Evolutionary conservation across 1,140 invertebrate genomes (phyloP), one percentile per base, ranked within the genome.

Genomic region (Micrasema longulum): DNA sequence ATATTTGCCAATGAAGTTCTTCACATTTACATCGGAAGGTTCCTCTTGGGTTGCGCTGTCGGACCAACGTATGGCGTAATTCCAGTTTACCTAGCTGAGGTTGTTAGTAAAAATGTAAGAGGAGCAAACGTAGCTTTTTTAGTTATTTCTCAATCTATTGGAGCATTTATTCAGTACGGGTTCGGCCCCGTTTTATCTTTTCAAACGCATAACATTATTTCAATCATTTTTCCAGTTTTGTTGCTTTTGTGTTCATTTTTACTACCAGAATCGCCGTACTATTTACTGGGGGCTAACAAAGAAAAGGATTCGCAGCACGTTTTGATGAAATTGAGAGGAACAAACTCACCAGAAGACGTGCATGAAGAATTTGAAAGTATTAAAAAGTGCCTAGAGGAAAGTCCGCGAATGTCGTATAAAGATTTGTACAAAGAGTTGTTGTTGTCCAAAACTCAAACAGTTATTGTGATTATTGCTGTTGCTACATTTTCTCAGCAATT

Each of bases 81-180:
- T 20, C 74, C 74, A 3, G 66, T 50, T 2, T 91, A 90, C 74
- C 83, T 90, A 31, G 87, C 88, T 5, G 89, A 91, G 79, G 87
- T 88, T 22, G 85, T 88, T 0, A 86, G 88, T 20, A 86, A 87
- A 31, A 80, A 85, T 2, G 84, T 89, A 11, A 78, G 90, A 35
- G 90, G 89, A 7, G 77, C 85, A 1, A 79, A 89, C n/a, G 88
- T 88, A 0, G 88, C 89, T n/a, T 82, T 90, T 3, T 85, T 87
- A 10, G 87, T 90, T 22, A 82, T 88, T 1, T 83, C 89, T 75
- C 89, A 89, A 3, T 89, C 89, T 0, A 80, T 89, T 12, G 82
- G 87, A 2, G 86, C 87, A 26, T 85, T 89, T 43, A 82, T 84
- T 20, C 77, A 86, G 6, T 76, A 74, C 43, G 43, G 35, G 0